Conservation (phyloP, 2,888 invertebrate species). For the Drosophila setosimentum region DNA sequence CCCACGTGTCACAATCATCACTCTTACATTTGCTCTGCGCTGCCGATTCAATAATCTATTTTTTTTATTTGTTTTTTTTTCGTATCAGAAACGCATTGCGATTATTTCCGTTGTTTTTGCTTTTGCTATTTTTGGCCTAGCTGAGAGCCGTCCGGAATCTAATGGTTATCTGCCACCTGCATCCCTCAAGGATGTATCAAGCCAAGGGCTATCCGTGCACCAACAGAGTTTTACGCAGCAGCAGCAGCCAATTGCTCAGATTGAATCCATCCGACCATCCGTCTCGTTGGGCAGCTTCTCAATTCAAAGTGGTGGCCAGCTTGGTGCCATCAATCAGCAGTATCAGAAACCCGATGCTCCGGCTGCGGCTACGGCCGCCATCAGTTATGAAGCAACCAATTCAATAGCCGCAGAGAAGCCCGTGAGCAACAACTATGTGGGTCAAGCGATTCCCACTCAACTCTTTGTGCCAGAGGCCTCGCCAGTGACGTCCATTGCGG, state of each 20-base stretch:
- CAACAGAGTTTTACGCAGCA: slow-evolving; percentile 42
- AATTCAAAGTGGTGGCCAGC: slow-evolving; percentile 49
- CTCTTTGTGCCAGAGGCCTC: slow-evolving; percentile 38
- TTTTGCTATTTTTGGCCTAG: slow-evolving; percentile 48
- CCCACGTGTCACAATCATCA: slow-evolving; percentile 19
- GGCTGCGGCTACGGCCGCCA: slow-evolving; percentile 15
- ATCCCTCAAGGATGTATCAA: slow-evolving; percentile 35
- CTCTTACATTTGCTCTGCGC: slow-evolving; percentile 19
- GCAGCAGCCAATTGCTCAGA: slow-evolving; percentile 35
- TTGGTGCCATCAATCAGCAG: slow-evolving; percentile 24
- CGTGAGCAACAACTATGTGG: slow-evolving; percentile 35
- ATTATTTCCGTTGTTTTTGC: slow-evolving; percentile 43
- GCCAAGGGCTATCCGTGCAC: slow-evolving; percentile 26
- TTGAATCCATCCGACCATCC: slow-evolving; percentile 74
- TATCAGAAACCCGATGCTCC: slow-evolving; percentile 8
- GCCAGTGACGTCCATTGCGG: slow-evolving; percentile 34
- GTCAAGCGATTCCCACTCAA: slow-evolving; percentile 40
- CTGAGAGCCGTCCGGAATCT: slow-evolving; percentile 60
- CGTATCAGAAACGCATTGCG: slow-evolving; percentile 66
- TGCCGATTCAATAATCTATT: slow-evolving; percentile 10
- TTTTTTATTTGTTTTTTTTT: slow-evolving; percentile 19
- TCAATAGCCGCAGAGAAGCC: slow-evolving; percentile 47
- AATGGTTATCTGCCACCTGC: slow-evolving; percentile 65
- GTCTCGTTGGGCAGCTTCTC: slow-evolving; percentile 74
- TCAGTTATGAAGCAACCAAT: slow-evolving; percentile 49